A percentile compares a stretch with the other conserved stretches of the same genome.
Evolutionary conservation across 2,888 invertebrate species (phyloP).

Genomic region (Cancer borealis): DNA sequence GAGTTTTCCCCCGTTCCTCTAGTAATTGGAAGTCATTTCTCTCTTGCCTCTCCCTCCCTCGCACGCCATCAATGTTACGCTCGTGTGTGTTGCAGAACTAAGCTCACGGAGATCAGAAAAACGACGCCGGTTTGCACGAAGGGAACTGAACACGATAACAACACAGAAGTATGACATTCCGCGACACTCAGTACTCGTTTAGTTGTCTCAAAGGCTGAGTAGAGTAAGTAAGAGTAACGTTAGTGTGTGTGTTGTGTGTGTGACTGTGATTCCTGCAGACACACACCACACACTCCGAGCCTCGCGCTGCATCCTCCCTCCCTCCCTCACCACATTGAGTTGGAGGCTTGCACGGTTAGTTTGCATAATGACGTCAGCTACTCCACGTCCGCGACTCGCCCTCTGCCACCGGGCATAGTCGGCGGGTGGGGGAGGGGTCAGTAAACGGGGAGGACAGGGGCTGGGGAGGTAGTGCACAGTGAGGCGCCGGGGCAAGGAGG

Average conservation of each 20-base stretch:
- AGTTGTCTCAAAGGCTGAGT: not conserved
- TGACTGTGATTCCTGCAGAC: not conserved
- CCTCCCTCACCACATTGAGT: slow-evolving; percentile 12
- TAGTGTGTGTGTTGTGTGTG: not conserved
- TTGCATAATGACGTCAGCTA: slow-evolving; percentile 30
- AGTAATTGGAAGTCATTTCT: not conserved
- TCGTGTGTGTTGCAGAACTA: not conserved
- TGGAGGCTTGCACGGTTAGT: slow-evolving; percentile 39
- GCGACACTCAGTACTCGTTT: not conserved
- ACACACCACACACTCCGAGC: slow-evolving; percentile 24
- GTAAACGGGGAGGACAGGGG: not conserved
- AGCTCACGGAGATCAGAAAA: not conserved
- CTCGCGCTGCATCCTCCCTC: not conserved
- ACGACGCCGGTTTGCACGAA: not conserved
- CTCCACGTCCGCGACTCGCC: not conserved
- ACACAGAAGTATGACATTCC: not conserved
- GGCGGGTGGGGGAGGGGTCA: not conserved
- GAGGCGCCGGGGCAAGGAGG: not conserved
- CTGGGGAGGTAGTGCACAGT: not conserved
- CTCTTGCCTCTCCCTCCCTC: not conserved
- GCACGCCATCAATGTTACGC: not conserved
- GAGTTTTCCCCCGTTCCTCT: not conserved
- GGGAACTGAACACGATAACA: not conserved
- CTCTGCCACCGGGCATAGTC: slow-evolving; percentile 2
- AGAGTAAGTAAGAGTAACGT: not conserved